Conservation (phyloP, 2,888 invertebrate genomes). For the Nomada fucata region DNA sequence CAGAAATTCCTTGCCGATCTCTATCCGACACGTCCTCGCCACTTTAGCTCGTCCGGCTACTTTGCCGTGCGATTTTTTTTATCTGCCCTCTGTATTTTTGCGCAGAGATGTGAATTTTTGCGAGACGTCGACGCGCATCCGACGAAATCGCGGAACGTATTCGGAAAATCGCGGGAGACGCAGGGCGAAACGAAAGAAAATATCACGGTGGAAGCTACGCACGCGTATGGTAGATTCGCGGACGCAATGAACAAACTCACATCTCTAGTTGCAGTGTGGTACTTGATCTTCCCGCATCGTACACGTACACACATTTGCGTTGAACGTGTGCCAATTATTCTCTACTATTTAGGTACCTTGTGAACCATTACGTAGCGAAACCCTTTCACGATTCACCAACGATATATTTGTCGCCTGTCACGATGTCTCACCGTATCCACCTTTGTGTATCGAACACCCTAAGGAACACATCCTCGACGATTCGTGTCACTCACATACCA, state of each 20-base stretch:
- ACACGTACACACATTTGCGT: constrained; percentile 32
- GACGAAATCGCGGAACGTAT: neutral
- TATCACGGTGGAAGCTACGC: neutral
- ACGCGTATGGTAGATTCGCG: neutral
- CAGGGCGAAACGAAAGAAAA: neutral
- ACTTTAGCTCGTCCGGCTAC: constrained; percentile 27
- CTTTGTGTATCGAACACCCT: constrained; percentile 16
- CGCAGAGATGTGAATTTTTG: constrained; percentile 70
- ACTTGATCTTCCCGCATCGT: constrained; percentile 65
- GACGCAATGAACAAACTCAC: constrained; percentile 62
- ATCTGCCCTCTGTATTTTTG: constrained; percentile 33
- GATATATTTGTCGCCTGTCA: constrained; percentile 63
- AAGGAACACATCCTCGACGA: constrained; percentile 18
- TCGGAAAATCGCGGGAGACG: neutral
- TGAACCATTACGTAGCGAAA: constrained; percentile 84
- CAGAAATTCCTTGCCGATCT: neutral
- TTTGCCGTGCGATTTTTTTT: constrained; percentile 34
- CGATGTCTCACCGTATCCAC: constrained; percentile 41
- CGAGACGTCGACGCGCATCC: constrained; percentile 16
- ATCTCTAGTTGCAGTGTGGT: constrained; percentile 74
- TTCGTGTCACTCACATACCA: neutral
- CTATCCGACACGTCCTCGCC: neutral
- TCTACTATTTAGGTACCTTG: constrained; percentile 70
- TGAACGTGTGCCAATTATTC: constrained; percentile 49
- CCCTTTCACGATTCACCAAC: constrained; percentile 66